Evolutionary conservation across 2,797 vertebrate genomes (phyloP), one percentile per base, ranked within the genome.

Genomic region (Melanotaenia maccullochi): DNA sequence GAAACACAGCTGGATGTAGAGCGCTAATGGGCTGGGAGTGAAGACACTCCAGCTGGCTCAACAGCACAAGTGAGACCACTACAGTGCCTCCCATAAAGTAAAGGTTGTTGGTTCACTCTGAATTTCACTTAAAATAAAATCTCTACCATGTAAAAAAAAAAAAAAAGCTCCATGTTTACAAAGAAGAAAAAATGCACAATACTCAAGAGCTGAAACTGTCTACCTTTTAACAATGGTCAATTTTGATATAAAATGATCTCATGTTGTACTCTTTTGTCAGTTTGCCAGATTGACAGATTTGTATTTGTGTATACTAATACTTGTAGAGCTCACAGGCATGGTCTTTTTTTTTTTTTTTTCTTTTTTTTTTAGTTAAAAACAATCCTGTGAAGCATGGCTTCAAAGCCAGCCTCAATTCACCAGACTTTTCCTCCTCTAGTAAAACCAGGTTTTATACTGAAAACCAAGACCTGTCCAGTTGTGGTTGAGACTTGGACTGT

Each of bases 41-140:
- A 91, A 92, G 79, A 89, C 59, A 79, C 87, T 83, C 82, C 91
- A 93, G 91, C 91, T 93, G 90, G 79, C 78, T 90, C 71, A 65
- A 59, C 66, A 9, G 54, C 59, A 86, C 76, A 86, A 73, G 76
- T 71, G 61, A 85, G 79, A 76, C 67, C 70, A 79, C 62, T 75
- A 51, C 73, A 73, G 44, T 61, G 68, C 74, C 75, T 87, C 78
- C 69, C 73, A 85, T 87, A 88, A 87, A 90, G 73, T 77, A 61
- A 71, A 83, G 90, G 84, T 86, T 79, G 83, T 55, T 67, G 81
- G 79, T 87, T 89, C 83, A 85, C 32, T 63, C 36, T 0, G 18
- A 65, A 75, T 76, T 85, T 83, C 68, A 14, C 54, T 75, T 77
- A 79, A 84, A 85, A 70, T 56, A 84, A 78, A 32, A 49, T 44